Conservation (phyloP, 2,113 vertebrate species). For the Stigmatopora argus region DNA sequence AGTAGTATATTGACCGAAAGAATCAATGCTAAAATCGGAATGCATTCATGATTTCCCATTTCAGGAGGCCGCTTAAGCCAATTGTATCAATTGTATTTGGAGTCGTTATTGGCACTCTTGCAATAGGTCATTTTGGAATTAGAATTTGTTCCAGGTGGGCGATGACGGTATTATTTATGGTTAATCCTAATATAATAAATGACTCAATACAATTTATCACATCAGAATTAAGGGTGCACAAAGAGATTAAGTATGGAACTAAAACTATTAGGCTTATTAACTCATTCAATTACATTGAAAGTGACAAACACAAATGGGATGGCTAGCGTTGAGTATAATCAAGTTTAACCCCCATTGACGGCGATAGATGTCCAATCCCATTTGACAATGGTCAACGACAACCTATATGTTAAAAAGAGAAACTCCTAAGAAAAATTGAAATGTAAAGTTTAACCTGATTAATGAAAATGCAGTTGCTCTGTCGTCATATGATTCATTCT, state of each 20-base stretch:
- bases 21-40: constrained; percentile 59
- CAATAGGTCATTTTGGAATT: constrained; percentile 63
- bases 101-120: constrained; percentile 1
- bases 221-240: constrained; percentile 33
- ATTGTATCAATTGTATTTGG: neutral
- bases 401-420: neutral
- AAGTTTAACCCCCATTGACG: no score
- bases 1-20: constrained; percentile 58
- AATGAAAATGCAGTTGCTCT: neutral
- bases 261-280: neutral
- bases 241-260: neutral
- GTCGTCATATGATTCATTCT: constrained; percentile 2
- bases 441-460: neutral
- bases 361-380: no score
- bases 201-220: constrained; percentile 27
- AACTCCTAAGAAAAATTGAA: neutral
- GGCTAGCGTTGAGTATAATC: no score
- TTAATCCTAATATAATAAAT: constrained; percentile 20
- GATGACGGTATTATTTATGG: constrained; percentile 50
- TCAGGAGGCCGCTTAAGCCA: neutral
- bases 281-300: no score
- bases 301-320: no score
- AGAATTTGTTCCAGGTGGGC: constrained; percentile 21
- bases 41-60: constrained; percentile 44
- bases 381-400: no score